phyloP scores from a whole-genome alignment of 1,140 invertebrate genomes.

The Meloidogyne floridensis region DNA sequence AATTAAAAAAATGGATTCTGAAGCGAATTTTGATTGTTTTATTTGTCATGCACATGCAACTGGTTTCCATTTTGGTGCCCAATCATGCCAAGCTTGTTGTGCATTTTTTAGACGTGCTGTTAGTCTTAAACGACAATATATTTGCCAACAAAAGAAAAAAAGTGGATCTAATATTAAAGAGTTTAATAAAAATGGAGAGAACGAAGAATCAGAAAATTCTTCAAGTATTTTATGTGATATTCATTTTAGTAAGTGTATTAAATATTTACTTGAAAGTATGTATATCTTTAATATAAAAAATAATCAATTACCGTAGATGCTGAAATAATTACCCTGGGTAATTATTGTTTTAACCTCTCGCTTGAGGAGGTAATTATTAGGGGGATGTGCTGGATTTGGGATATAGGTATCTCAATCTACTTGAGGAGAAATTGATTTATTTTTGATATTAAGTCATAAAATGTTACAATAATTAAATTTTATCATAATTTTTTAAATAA shows the following conservation, averaged over 20 bases:
- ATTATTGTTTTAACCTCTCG: too few species aligned
- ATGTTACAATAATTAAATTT: too few species aligned
- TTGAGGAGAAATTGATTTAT: too few species aligned
- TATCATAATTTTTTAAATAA: too few species aligned
- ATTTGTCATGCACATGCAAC: constrained; percentile 53
- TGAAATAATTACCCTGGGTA: too few species aligned
- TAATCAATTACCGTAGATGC: too few species aligned
- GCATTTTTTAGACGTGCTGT: constrained; percentile 53
- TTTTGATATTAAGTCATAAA: too few species aligned
- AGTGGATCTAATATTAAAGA: not conserved
- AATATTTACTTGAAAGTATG: not conserved
- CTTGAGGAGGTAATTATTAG: too few species aligned
- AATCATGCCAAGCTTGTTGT: constrained; percentile 49
- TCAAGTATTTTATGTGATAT: not conserved
- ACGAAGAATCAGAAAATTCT: not conserved
- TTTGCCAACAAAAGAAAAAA: constrained; percentile 20
- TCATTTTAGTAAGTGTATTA: constrained; percentile 1
- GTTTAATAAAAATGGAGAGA: not conserved
- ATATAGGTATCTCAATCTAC: too few species aligned
- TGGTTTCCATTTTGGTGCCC: constrained; percentile 54
- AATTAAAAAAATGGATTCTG: constrained; percentile 5
- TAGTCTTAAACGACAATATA: constrained; percentile 36
- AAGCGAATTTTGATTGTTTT: constrained; percentile 36
- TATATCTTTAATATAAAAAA: too few species aligned
- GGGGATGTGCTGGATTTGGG: too few species aligned